phyloP scores from a whole-genome alignment of 1,140 invertebrate species.

The Drosophila busckii region DNA sequence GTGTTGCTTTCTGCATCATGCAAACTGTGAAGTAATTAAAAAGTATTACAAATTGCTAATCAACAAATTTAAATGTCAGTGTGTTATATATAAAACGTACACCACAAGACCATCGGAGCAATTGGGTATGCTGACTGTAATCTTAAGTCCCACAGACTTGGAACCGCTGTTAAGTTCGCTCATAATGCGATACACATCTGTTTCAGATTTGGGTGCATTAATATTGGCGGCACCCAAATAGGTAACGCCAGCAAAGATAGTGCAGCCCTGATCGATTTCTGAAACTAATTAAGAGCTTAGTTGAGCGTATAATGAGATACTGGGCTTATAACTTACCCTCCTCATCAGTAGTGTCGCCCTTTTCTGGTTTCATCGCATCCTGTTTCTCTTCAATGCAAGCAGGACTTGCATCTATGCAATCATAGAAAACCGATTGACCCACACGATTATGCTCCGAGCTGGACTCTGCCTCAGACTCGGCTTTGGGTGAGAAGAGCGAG shows the following conservation, averaged over 20 bases:
- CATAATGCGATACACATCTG: slow-evolving; percentile 98
- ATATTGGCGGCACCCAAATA: slow-evolving; percentile 96
- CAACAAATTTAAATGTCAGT: not conserved
- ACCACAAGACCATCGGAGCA: slow-evolving; percentile 91
- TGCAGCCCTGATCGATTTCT: slow-evolving; percentile 91
- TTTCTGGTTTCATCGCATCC: slow-evolving; percentile 87
- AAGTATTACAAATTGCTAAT: not conserved
- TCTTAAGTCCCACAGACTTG: slow-evolving; percentile 85
- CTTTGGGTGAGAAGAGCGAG: slow-evolving; percentile 58
- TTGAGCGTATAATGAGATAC: not conserved
- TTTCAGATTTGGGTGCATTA: slow-evolving; percentile 94
- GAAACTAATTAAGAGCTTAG: slow-evolving; percentile 79
- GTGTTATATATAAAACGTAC: slow-evolving; percentile 80
- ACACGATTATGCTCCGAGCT: slow-evolving; percentile 68
- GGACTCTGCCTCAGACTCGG: slow-evolving; percentile 63
- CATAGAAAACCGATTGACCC: slow-evolving; percentile 80
- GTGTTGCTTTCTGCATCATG: slow-evolving; percentile 91
- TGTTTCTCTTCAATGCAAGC: slow-evolving; percentile 84
- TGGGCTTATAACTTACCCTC: slow-evolving; percentile 81
- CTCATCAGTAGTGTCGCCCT: slow-evolving; percentile 82
- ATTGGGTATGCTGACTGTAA: slow-evolving; percentile 94
- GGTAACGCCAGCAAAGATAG: slow-evolving; percentile 94
- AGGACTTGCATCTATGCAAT: slow-evolving; percentile 80
- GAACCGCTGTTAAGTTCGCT: slow-evolving; percentile 88
- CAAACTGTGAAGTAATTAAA: slow-evolving; percentile 81